Evolutionary conservation across 2,888 invertebrate genomes (phyloP).

Genomic region (Nymphalis urticae): DNA sequence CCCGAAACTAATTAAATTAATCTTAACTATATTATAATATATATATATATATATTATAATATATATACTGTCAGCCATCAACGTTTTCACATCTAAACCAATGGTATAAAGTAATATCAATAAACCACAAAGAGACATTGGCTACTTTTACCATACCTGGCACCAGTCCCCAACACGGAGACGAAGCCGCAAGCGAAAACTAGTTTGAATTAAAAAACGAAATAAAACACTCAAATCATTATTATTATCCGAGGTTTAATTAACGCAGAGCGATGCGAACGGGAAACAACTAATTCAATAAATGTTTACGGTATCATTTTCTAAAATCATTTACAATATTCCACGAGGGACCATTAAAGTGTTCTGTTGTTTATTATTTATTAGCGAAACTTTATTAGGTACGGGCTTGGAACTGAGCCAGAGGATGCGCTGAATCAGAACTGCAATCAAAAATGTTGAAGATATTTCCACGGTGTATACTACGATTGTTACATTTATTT

Average conservation of each 20-base stretch:
- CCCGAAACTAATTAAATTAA: no score
- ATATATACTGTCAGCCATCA: no score
- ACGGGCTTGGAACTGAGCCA: slow-evolving; percentile 40
- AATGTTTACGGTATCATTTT: not conserved
- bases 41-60: no score
- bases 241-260: not conserved
- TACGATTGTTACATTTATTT: not conserved
- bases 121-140: no score
- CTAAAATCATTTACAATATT: slow-evolving; percentile 17
- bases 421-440: slow-evolving; percentile 43
- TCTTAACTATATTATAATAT: no score
- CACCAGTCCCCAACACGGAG: no score
- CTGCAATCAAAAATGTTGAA: slow-evolving; percentile 25
- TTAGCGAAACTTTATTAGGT: slow-evolving; percentile 28
- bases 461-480: slow-evolving; percentile 4
- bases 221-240: not conserved
- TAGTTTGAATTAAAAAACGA: no score
- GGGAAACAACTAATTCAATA: not conserved
- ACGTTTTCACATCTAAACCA: no score
- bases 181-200: no score
- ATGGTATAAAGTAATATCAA: no score
- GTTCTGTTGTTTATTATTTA: slow-evolving; percentile 29
- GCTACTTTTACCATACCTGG: no score
- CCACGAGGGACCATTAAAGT: slow-evolving; percentile 32
- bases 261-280: not conserved